Conservation (phyloP, 2,113 vertebrate species). For the Phrynocephalus versicolor region DNA sequence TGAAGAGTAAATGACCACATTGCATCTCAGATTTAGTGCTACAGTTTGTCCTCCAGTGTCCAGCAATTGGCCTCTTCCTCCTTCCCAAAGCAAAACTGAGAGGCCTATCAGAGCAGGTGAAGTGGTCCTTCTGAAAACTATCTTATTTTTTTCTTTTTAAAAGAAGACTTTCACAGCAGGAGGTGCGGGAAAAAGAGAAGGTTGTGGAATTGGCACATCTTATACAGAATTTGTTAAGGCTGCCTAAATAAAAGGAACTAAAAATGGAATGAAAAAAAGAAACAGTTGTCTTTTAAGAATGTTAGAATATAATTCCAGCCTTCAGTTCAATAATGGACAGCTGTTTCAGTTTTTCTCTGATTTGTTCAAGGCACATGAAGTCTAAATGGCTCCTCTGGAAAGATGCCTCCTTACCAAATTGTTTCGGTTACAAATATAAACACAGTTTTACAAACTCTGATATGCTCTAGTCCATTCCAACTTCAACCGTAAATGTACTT, state of each 20-base stretch:
- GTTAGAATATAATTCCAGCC: constrained; percentile 57
- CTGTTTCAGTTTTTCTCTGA: constrained; percentile 39
- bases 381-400: constrained; percentile 22
- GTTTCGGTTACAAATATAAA: constrained; percentile 39
- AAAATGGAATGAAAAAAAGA: constrained; percentile 46
- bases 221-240: constrained; percentile 57
- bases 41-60: background rate
- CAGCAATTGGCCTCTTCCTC: background rate
- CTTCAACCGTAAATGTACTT: constrained; percentile 25
- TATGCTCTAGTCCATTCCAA: constrained; percentile 40
- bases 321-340: constrained; percentile 47
- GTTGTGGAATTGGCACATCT: constrained; percentile 50
- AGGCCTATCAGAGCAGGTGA: constrained; percentile 29
- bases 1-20: background rate
- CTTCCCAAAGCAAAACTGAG: background rate
- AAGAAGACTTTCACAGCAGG: constrained; percentile 53
- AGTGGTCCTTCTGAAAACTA: constrained; percentile 35
- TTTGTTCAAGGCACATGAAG: constrained; percentile 51
- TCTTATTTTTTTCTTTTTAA: constrained; percentile 43
- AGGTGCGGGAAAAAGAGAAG: constrained; percentile 48
- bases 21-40: background rate
- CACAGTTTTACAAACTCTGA: constrained; percentile 31
- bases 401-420: constrained; percentile 29
- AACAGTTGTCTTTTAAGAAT: constrained; percentile 53
- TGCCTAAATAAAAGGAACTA: constrained; percentile 61